These are phyloP conservation scores for Limnephilus marmoratus DNA, from an alignment of 2,888 invertebrate species.

Conservation along the genomic window DNA sequence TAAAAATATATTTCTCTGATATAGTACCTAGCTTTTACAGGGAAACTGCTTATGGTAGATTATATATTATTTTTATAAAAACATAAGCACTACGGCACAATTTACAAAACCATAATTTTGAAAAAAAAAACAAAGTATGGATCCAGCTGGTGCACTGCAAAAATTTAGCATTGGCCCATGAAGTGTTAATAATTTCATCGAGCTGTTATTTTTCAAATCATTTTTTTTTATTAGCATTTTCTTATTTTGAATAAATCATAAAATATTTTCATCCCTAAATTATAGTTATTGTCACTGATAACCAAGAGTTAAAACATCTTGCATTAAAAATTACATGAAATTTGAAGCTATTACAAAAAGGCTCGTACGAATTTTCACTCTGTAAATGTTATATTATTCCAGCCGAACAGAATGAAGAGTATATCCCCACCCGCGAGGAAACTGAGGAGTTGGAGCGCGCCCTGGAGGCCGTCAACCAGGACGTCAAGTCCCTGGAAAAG, in stretches of 20 bases:
- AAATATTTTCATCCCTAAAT: not conserved
- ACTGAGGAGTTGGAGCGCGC: conserved; percentile 93
- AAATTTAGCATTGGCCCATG: no score
- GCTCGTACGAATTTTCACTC: not conserved
- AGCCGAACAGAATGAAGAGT: conserved; percentile 85
- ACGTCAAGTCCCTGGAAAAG: conserved; percentile 84
- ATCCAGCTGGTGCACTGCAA: no score
- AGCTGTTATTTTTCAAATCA: no score
- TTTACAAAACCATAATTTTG: no score
- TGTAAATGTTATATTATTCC: conserved; percentile 42
- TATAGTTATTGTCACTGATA: not conserved
- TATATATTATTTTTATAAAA: no score
- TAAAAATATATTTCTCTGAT: no score
- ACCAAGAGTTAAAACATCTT: not conserved
- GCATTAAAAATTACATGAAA: not conserved
- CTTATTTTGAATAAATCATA: not conserved
- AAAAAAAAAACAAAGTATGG: no score
- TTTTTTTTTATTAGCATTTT: no score
- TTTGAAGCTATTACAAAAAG: not conserved
- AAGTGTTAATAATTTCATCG: no score
- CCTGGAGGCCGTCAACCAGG: conserved; percentile 86
- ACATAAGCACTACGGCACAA: no score
- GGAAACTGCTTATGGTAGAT: no score
- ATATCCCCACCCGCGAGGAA: conserved; percentile 86
- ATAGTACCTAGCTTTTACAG: no score